Conservation (phyloP, 2,888 invertebrate genomes). For the Drosophila yooni region DNA sequence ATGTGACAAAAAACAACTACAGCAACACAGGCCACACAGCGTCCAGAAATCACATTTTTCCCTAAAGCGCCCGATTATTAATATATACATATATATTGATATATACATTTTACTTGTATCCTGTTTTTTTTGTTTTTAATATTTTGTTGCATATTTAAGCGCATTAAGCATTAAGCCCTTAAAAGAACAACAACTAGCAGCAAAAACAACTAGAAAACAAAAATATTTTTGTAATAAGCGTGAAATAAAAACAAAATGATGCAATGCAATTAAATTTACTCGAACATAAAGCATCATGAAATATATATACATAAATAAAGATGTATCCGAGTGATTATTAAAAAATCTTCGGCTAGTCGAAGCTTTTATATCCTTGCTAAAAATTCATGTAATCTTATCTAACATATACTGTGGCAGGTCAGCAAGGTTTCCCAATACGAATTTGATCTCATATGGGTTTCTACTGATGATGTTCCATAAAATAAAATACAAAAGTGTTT, state of each 20-base stretch:
- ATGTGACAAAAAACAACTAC: slow-evolving; percentile 26
- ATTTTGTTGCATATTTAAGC: slow-evolving; percentile 20
- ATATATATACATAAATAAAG: not conserved
- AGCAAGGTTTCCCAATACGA: slow-evolving; percentile 30
- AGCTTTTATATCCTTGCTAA: slow-evolving; percentile 30
- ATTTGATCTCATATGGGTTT: slow-evolving; percentile 39
- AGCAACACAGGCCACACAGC: slow-evolving; percentile 39
- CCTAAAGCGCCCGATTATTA: slow-evolving; percentile 1
- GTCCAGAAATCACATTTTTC: slow-evolving; percentile 43
- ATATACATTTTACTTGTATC: slow-evolving; percentile 8
- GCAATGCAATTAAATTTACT: slow-evolving; percentile 24
- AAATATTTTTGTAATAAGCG: slow-evolving; percentile 43
- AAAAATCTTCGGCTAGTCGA: slow-evolving; percentile 37
- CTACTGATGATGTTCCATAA: slow-evolving; percentile 7
- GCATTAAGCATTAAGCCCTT: slow-evolving; percentile 28
- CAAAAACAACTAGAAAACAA: slow-evolving; percentile 5
- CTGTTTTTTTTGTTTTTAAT: not conserved
- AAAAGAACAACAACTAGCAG: slow-evolving; percentile 16
- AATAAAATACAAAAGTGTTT: not conserved
- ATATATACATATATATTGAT: slow-evolving; percentile 1
- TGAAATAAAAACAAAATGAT: slow-evolving; percentile 4
- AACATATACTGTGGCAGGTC: slow-evolving; percentile 7
- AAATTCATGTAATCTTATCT: not conserved
- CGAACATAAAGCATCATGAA: slow-evolving; percentile 8
- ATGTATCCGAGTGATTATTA: slow-evolving; percentile 3